Percentiles rank a stretch among this genome's conserved stretches.
phyloP scores from a whole-genome alignment of 2,113 vertebrate genomes.

The Cynopterus brachyotis region DNA sequence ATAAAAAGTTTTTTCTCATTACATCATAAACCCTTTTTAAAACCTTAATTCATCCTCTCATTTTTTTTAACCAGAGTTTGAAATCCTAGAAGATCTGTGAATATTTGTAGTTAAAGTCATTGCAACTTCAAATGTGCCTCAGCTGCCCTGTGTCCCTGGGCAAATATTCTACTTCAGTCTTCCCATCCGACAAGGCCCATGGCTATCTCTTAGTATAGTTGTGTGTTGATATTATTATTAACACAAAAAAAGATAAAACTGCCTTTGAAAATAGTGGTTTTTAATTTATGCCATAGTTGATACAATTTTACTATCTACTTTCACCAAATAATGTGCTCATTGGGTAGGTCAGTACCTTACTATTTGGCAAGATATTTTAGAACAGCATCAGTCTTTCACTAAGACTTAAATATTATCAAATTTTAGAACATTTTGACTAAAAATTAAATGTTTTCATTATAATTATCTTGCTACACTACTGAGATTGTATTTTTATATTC shows the following conservation, averaged over 20 bases:
- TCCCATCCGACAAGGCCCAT: not conserved
- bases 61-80: not conserved
- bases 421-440: conserved; percentile 2
- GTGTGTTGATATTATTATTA: not conserved
- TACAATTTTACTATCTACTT: not conserved
- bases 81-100: not conserved
- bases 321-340: not conserved
- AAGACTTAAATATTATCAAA: not conserved
- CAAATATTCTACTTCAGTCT: not conserved
- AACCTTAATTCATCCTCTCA: conserved; percentile 1
- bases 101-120: not conserved
- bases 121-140: not conserved
- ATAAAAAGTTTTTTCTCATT: conserved; percentile 6
- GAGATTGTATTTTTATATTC: not conserved
- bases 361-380: not conserved
- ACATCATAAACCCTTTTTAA: conserved; percentile 20
- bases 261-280: not conserved
- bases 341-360: not conserved
- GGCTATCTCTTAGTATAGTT: not conserved
- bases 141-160: not conserved
- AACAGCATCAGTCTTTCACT: not conserved
- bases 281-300: not conserved
- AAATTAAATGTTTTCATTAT: conserved; percentile 25
- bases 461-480: not conserved
- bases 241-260: not conserved